These are phyloP conservation scores for Xestoiulus laeticollis DNA, from an alignment of 2,888 invertebrate species.

Conservation along the genomic window DNA sequence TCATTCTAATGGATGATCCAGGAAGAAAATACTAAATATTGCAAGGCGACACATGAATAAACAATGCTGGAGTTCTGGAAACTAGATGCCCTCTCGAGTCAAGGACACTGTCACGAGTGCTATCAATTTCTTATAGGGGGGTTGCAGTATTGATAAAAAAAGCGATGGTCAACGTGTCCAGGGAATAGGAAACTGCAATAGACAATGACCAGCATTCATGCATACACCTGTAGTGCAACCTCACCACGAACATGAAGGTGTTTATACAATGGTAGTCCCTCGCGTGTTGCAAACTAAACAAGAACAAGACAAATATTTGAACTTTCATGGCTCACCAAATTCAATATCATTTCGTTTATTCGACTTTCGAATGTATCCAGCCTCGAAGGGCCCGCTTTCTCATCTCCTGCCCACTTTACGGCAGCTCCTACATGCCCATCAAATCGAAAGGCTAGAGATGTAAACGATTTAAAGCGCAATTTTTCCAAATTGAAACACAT, in stretches of 20 bases:
- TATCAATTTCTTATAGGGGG: not conserved
- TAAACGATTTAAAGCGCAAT: slow-evolving; percentile 34
- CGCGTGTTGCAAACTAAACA: not conserved
- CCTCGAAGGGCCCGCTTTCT: not conserved
- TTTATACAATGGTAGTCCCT: not conserved
- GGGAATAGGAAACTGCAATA: not conserved
- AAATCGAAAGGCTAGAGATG: slow-evolving; percentile 34
- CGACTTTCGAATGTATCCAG: not conserved
- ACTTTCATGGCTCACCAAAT: slow-evolving; percentile 7
- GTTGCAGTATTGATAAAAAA: slow-evolving; percentile 16
- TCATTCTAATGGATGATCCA: not conserved
- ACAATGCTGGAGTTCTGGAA: not conserved
- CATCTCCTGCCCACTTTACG: slow-evolving; percentile 7
- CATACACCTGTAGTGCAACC: not conserved
- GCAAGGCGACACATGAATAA: not conserved
- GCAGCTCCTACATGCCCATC: slow-evolving; percentile 8
- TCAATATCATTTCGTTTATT: slow-evolving; percentile 36
- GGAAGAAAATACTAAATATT: not conserved
- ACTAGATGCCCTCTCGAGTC: not conserved
- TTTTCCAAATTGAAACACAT: slow-evolving; percentile 31
- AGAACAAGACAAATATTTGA: slow-evolving; percentile 35
- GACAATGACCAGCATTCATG: not conserved
- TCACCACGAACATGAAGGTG: not conserved
- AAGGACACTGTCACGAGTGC: not conserved
- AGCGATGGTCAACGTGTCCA: not conserved